Base-by-base conservation (phyloP, 2,113 vertebrate genomes). In the Pipa parva region DNA sequence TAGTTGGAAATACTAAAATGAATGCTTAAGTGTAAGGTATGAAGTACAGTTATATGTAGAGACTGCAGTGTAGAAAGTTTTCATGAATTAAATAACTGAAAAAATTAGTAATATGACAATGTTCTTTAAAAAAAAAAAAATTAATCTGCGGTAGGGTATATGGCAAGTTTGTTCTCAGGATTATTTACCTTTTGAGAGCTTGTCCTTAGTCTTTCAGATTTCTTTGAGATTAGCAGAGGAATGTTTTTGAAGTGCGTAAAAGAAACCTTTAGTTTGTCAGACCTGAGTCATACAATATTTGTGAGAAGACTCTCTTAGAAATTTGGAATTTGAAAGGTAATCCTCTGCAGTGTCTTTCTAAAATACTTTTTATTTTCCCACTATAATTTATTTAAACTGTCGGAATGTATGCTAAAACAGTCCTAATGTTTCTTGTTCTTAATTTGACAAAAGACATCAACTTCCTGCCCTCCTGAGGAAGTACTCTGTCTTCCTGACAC, bases 151-250 rank as follows among this genome's bases (percentile, higher is more conserved):
- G 17, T 4, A 59, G 18, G 15, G 22, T 31, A 6, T 20, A 6
- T 33, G 42, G 26, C 33, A 60, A 37, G 22, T 45, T 21, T 49
- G 25, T 21, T 25, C 37, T 48, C 25, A 61, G 24, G 11, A 61
- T 46, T 15, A 50, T 10, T 12, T 31, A 33, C 15, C 60, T 36
- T 42, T 28, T 33, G 36, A 61, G 27, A 39, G 24, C 22, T 56
- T 56, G 51, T 56, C 63, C 54, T 65, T 57, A 29, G 37, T 67
- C 54, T 49, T 58, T 58, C 54, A 67, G 26, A 58, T 67, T 58
- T 58, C 42, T 39, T 67, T 58, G 37, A 67, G 27, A 31, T 67
- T 54, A 29, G 52, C 13, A 27, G 7, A 56, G 50, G 63, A 54
- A 48, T 66, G 50, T 56, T 45, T 55, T 39, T 63, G 28, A 31